Base-by-base conservation (phyloP, 1,140 invertebrate genomes). In the Anthonomus grandis region DNA sequence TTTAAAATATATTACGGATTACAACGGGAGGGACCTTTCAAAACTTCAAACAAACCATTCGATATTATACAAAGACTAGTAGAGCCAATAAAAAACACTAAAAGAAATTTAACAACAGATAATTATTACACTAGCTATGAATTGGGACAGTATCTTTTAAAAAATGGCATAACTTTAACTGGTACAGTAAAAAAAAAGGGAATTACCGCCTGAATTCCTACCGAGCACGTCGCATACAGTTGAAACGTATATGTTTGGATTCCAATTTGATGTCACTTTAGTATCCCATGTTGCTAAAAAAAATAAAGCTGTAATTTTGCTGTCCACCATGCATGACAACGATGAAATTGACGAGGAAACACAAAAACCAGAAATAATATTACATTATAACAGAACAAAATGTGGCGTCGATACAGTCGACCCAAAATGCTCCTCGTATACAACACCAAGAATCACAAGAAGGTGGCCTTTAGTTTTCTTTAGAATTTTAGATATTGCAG, bases 391-490 rank as follows among this genome's bases (percentile, higher is more conserved):
- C 64, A 12, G 58, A 38, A 74, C 67, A 0, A 78, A 76, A 66
- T 61, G 64, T 19, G 72, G 69, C 9, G 70, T 75, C 0, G 68
- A 74, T 63, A 66, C 45, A 9, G 65, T 71, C 45, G 69, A 76
- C 60, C 45, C 65, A 59, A 57, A 39, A 36, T 52, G 62, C 55
- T 38, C 52, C 50, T 27, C 23, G 13, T 59, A 62, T 47, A 38
- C 56, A 12, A 75, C 74, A 5, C 68, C 73, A 64, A 69, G 76
- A 34, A 66, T 74, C 39, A 74, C 74, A 46, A 72, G 75, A 58
- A 73, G 77, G 63, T 81, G 79, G 79, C 73, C 75, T 4, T 59
- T 78, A 9, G 59, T 80, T 36, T 80, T 80, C 62, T 79, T 75
- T 46, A 72, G 72, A 24, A 58, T 79, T 12, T 56, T 80, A 13